Conservation (phyloP, 2,113 vertebrate genomes). For the Bujurquina vittata region DNA sequence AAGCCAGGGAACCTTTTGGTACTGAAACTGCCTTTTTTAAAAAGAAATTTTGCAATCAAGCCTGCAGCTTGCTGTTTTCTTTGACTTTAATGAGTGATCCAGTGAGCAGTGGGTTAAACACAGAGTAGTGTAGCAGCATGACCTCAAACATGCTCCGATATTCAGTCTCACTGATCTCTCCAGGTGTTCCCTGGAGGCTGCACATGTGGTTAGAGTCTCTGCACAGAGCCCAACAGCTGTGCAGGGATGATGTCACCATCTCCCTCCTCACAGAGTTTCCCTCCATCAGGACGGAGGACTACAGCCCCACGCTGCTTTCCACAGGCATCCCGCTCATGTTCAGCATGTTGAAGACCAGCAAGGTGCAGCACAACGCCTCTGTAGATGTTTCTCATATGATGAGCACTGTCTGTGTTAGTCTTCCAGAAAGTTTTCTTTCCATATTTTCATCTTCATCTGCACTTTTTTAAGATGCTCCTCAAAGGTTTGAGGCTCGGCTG, state of each 20-base stretch:
- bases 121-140: neutral
- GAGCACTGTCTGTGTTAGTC: too few relatives aligned
- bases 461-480: too few relatives aligned
- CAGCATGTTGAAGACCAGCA: constrained; percentile 87
- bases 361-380: constrained; percentile 69
- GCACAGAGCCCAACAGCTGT: constrained; percentile 85
- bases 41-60: neutral
- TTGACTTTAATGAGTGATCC: neutral
- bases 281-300: constrained; percentile 88
- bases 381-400: neutral
- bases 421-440: too few relatives aligned
- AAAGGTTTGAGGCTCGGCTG: neutral
- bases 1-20: neutral
- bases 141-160: neutral
- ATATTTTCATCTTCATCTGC: too few relatives aligned
- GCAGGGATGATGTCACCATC: constrained; percentile 82
- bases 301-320: constrained; percentile 85
- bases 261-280: constrained; percentile 88
- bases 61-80: neutral
- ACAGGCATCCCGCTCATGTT: constrained; percentile 90
- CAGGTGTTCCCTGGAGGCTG: constrained; percentile 94
- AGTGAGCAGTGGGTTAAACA: neutral
- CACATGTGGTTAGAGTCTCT: constrained; percentile 92
- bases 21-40: neutral
- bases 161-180: neutral